Evolutionary conservation across 1,140 invertebrate genomes (phyloP).

Genomic region (Bombus sylvicola): DNA sequence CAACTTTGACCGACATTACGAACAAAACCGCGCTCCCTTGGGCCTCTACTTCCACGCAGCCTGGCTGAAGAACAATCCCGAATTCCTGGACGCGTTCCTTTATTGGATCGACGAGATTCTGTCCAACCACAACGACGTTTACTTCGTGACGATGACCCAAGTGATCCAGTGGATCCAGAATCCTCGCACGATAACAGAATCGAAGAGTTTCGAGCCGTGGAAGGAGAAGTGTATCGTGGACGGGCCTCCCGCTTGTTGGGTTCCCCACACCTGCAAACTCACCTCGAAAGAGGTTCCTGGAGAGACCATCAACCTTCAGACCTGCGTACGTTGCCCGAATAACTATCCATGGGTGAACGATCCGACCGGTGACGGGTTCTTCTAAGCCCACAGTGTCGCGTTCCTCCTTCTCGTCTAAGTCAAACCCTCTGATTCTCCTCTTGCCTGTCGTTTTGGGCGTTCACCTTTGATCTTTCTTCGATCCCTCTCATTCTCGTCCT

Average conservation of each 20-base stretch:
- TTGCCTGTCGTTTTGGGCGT: slow-evolving; percentile 36
- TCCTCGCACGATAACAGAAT: slow-evolving; percentile 91
- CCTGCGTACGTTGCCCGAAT: slow-evolving; percentile 95
- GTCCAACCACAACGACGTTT: slow-evolving; percentile 94
- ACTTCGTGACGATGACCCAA: slow-evolving; percentile 98
- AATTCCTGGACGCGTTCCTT: slow-evolving; percentile 95
- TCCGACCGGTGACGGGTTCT: slow-evolving; percentile 95
- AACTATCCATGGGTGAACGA: slow-evolving; percentile 98
- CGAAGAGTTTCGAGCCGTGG: slow-evolving; percentile 97
- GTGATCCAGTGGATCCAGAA: slow-evolving; percentile 99
- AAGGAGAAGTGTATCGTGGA: slow-evolving; percentile 95
- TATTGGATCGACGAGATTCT: slow-evolving; percentile 97
- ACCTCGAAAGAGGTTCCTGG: slow-evolving; percentile 96
- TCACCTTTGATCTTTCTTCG: not conserved
- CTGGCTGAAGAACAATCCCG: slow-evolving; percentile 97
- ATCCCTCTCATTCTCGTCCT: slow-evolving; percentile 14
- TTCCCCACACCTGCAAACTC: slow-evolving; percentile 94
- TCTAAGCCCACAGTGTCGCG: slow-evolving; percentile 83
- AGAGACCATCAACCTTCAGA: slow-evolving; percentile 96
- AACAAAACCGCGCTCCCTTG: slow-evolving; percentile 95
- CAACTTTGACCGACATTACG: slow-evolving; percentile 97
- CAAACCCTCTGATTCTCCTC: slow-evolving; percentile 51
- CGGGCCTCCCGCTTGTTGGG: slow-evolving; percentile 91
- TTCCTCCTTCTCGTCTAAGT: slow-evolving; percentile 75
- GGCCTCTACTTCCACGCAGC: slow-evolving; percentile 98